Evolutionary conservation across 2,888 invertebrate species (phyloP).

Genomic region (Luffia ferchaultella): DNA sequence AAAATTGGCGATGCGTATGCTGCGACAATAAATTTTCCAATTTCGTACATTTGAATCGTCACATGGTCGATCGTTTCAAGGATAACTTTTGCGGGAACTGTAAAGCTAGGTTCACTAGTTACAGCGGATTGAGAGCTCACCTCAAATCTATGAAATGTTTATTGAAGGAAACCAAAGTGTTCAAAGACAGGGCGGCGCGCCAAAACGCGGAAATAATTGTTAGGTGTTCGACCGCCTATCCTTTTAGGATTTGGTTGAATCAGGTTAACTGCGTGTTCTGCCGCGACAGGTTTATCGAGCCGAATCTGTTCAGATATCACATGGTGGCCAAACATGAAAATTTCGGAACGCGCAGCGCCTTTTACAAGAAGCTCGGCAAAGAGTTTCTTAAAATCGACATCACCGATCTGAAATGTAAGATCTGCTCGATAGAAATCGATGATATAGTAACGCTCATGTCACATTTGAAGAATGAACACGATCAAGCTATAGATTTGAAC

Average conservation of each 20-base stretch:
- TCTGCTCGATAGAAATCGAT: slow-evolving; percentile 41
- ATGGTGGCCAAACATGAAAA: slow-evolving; percentile 40
- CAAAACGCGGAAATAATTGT: slow-evolving; percentile 52
- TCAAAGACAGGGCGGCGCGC: slow-evolving; percentile 28
- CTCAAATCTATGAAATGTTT: slow-evolving; percentile 50
- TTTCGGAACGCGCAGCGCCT: slow-evolving; percentile 47
- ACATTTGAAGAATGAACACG: slow-evolving; percentile 51
- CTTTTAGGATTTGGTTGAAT: slow-evolving; percentile 53
- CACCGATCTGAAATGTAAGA: slow-evolving; percentile 50
- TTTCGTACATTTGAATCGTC: slow-evolving; percentile 45
- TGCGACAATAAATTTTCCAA: slow-evolving; percentile 37
- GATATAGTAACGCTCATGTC: slow-evolving; percentile 37
- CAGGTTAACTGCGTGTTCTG: slow-evolving; percentile 56
- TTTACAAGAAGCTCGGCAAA: slow-evolving; percentile 47
- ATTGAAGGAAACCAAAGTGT: slow-evolving; percentile 19
- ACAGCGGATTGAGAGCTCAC: slow-evolving; percentile 46
- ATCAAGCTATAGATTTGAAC: slow-evolving; percentile 48
- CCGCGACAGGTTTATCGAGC: slow-evolving; percentile 45
- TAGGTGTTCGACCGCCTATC: slow-evolving; percentile 48
- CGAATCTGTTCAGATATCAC: slow-evolving; percentile 38
- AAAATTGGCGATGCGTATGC: slow-evolving; percentile 42
- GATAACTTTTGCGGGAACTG: slow-evolving; percentile 50
- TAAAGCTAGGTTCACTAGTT: slow-evolving; percentile 46
- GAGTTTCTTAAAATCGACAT: slow-evolving; percentile 52
- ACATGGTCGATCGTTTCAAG: slow-evolving; percentile 49